Conservation (phyloP, 2,797 vertebrate genomes). For the Acanthis flammea region DNA sequence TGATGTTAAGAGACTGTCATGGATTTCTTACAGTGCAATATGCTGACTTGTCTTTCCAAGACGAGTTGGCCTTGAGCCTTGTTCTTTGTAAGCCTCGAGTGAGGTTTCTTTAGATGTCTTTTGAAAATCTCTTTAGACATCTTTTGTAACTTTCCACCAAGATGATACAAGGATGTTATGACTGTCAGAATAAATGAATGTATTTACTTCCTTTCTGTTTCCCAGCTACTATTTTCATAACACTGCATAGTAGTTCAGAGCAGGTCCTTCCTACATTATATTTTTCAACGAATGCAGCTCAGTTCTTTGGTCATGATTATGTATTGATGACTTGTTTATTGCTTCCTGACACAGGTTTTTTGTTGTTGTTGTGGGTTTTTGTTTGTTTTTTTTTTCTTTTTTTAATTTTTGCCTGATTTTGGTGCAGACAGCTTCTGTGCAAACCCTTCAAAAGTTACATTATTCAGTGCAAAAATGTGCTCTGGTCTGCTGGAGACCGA, state of each 20-base stretch:
- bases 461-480: constrained; percentile 37
- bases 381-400: too few species aligned
- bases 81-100: constrained; percentile 64
- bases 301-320: constrained; percentile 11
- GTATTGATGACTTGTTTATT: neutral
- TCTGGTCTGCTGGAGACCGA: neutral
- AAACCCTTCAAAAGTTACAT: constrained; percentile 1
- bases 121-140: constrained; percentile 70
- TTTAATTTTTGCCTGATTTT: neutral
- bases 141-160: constrained; percentile 66
- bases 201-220: constrained; percentile 62
- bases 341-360: neutral
- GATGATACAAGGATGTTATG: constrained; percentile 68
- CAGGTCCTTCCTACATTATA: neutral
- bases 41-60: constrained; percentile 72
- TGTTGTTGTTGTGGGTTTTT: neutral
- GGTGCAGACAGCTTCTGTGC: neutral
- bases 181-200: constrained; percentile 71
- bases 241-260: constrained; percentile 45
- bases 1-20: constrained; percentile 71
- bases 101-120: constrained; percentile 65
- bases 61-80: constrained; percentile 69
- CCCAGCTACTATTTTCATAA: constrained; percentile 57
- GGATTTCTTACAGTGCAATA: constrained; percentile 70
- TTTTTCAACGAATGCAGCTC: neutral